Base-by-base conservation (phyloP, 1,140 invertebrate species). In the Caenorhabditis tropicalis region DNA sequence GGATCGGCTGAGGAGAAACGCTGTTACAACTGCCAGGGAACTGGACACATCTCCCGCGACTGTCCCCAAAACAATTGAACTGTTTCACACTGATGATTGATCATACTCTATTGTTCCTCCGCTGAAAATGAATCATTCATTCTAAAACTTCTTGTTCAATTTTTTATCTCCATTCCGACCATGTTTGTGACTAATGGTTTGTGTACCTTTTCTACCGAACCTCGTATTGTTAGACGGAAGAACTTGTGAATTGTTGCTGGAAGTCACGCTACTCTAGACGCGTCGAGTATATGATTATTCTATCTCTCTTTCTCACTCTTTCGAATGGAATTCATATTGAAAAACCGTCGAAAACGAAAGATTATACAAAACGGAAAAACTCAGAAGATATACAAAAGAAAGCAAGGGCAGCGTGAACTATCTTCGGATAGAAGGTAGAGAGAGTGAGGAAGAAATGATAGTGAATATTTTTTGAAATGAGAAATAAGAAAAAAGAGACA, bases 21-120 rank as follows among this genome's bases (percentile, higher is more conserved):
- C 86, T 93, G 93, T 87, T 93, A 93, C 89, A 92, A 92, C 51
- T 93, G 93, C 89, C 92, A 92, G 16, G 90, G 92, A 81, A 87
- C 90, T 79, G 93, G 93, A 15, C 93, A 93, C 88, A 91, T 93
- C 33, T 92, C 92, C 31, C 89, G 92, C n/a, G 92, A 93, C 48
- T 93, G 93, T 86, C 33, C 36, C 36, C 36, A 43, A 46, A 74
- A 39, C 36, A 74, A 74, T n/a, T 74, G n/a, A 43, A 43, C n/a
- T 12, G 43, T 43, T 74, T n/a, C 36, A 21, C 53, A 12, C 43
- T 74, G 6, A 2, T 12, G 7, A 12, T n/a, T 33, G 21, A 43
- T 74, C 16, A 12, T 9, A n/a, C n/a, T 36, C 24, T 21, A 65
- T 36, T 33, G 29, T 36, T 65, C 36, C 43, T 33, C 43, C 7